Conservation (phyloP, 2,888 invertebrate species). For the Dichetophora obliterata region DNA sequence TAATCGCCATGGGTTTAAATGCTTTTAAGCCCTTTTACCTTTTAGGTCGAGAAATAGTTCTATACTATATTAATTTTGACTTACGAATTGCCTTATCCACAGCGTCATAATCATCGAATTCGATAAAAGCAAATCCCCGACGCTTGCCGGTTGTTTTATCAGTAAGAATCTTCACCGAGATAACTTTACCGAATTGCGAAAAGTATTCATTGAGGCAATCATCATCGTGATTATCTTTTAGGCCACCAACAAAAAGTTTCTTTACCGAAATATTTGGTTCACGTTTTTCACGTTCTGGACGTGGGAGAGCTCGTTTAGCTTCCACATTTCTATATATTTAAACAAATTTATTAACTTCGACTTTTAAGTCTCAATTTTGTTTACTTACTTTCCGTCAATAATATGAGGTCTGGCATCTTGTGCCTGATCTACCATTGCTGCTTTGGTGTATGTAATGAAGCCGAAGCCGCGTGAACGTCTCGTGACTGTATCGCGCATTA, state of each 20-base stretch:
- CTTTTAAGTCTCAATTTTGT: neutral
- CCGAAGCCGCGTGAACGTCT: conserved; percentile 97
- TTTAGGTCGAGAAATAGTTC: too few species aligned
- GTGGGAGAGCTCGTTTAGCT: conserved; percentile 95
- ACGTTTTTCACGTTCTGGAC: conserved; percentile 89
- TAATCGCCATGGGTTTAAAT: too few species aligned
- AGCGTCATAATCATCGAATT: conserved; percentile 97
- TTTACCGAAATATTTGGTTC: conserved; percentile 94
- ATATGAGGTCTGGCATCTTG: conserved; percentile 90
- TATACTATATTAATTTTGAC: conserved; percentile 66
- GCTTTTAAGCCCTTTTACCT: too few species aligned
- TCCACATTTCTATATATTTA: conserved; percentile 80
- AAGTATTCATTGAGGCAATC: conserved; percentile 88
- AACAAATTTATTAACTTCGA: conserved; percentile 18
- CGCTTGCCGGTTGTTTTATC: conserved; percentile 95
- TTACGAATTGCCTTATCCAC: conserved; percentile 96
- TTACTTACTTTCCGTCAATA: conserved; percentile 84
- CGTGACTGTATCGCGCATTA: conserved; percentile 95
- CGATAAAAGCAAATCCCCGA: conserved; percentile 95
- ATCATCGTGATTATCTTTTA: conserved; percentile 93
- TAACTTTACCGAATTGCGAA: conserved; percentile 83
- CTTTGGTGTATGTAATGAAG: conserved; percentile 94
- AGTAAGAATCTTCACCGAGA: conserved; percentile 86
- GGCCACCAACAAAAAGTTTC: conserved; percentile 93
- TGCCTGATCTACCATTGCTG: conserved; percentile 95